Conservation (phyloP, 2,888 invertebrate species). For the Harpalus rufipes region DNA sequence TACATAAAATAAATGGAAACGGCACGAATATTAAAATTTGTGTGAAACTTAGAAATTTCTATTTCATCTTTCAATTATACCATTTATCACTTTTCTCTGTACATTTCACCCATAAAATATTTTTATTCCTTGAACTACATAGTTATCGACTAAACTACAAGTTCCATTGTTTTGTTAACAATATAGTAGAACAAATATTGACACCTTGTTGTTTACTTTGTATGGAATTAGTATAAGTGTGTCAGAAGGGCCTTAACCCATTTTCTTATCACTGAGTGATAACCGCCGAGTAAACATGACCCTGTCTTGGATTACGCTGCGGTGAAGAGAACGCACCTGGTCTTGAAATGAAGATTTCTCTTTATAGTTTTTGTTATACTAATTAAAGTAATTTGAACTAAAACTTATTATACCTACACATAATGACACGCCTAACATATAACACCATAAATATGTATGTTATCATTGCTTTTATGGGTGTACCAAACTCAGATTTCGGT, state of each 20-base stretch:
- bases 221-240: conserved; percentile 37
- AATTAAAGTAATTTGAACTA: not conserved
- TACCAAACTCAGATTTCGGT: no score
- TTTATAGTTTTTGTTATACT: not conserved
- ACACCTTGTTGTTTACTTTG: not conserved
- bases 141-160: not conserved
- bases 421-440: no score
- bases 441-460: no score
- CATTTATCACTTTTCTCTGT: not conserved
- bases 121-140: no score
- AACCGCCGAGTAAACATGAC: conserved; percentile 56
- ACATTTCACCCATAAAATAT: not conserved
- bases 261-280: conserved; percentile 56
- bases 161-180: not conserved
- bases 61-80: not conserved
- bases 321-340: conserved; percentile 35
- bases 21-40: no score
- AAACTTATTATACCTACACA: no score
- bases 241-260: conserved; percentile 50
- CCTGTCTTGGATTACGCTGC: conserved; percentile 34
- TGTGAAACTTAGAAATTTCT: not conserved
- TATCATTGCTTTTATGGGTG: no score
- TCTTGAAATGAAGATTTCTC: not conserved
- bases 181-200: not conserved
- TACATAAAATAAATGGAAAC: no score